Conservation (phyloP, 2,888 invertebrate genomes). For the Macropis europaea region DNA sequence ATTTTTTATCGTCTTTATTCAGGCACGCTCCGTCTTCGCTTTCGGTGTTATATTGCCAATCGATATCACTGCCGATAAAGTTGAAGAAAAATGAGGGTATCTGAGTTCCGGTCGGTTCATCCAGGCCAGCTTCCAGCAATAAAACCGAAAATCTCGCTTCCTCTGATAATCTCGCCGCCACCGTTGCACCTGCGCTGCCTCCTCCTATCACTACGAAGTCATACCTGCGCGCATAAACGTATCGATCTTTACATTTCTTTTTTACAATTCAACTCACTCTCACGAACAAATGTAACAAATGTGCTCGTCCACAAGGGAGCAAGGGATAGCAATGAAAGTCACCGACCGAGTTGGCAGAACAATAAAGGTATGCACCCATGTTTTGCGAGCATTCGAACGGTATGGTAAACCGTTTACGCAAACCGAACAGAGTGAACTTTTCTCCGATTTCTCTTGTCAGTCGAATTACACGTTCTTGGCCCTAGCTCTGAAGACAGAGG, state of each 20-base stretch:
- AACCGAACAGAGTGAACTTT: too few species aligned
- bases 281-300: too few species aligned
- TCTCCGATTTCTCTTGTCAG: too few species aligned
- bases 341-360: too few species aligned
- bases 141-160: conserved; percentile 87
- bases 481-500: too few species aligned
- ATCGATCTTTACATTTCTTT: too few species aligned
- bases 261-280: too few species aligned
- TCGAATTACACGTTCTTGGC: too few species aligned
- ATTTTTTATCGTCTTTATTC: conserved; percentile 85
- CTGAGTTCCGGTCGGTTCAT: conserved; percentile 93
- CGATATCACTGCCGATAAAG: conserved; percentile 91
- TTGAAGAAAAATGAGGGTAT: conserved; percentile 95
- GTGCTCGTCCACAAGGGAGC: too few species aligned
- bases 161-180: conserved; percentile 87
- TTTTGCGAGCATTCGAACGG: too few species aligned
- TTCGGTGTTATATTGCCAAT: conserved; percentile 93
- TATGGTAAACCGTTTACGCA: too few species aligned
- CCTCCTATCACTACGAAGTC: conserved; percentile 89
- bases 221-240: conserved; percentile 78
- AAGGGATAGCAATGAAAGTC: not conserved
- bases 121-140: conserved; percentile 89
- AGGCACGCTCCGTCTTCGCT: conserved; percentile 90
- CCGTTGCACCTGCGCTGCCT: conserved; percentile 87
- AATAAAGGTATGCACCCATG: too few species aligned